Evolutionary conservation across 1,140 invertebrate genomes (phyloP), one percentile per base, ranked within the genome.

Genomic region (Heliconius nattereri): DNA sequence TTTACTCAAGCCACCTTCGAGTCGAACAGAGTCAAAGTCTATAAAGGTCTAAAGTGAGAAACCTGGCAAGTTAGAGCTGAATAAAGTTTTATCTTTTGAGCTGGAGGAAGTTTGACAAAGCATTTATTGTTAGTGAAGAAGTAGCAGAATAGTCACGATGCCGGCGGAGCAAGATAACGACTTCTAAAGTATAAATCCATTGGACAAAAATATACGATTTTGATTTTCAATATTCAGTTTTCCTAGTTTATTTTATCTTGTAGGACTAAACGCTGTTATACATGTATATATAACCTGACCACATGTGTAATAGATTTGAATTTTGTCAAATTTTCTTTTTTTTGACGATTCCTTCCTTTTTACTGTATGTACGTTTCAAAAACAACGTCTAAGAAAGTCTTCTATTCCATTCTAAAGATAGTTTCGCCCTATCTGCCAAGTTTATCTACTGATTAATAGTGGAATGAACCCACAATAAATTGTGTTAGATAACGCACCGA

Each of bases 51-150:
- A 84, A 86, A 85, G 76, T 83, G 82, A 77, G 77, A 82, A 83
- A 73, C 73, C 73, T 76, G 80, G 76, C 79, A 85, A 90, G 81
- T 85, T 87, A 52, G 79, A 80, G 60, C 70, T 85, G 86, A 89
- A 91, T 89, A 91, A 92, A 89, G 87, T 89, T 86, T 91, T 92
- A 92, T 92, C 89, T 93, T 82, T 73, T 85, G 79, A 79, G 80
- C 77, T 72, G 86, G 75, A 81, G 75, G 81, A 90, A 93, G 85
- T 93, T 93, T 93, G 91, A 91, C 91, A 91, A 90, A 91, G 91
- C 90, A 91, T 91, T 93, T 93, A 91, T 92, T 91, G 89, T 92
- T 86, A 79, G 86, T 82, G 86, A 86, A 89, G 88, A 87, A 88
- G 85, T 86, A 84, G 83, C 83, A 80, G 83, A 84, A 85, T 84